Evolutionary conservation across 2,888 invertebrate genomes (phyloP).

Genomic region (Hanleya hanleyi): DNA sequence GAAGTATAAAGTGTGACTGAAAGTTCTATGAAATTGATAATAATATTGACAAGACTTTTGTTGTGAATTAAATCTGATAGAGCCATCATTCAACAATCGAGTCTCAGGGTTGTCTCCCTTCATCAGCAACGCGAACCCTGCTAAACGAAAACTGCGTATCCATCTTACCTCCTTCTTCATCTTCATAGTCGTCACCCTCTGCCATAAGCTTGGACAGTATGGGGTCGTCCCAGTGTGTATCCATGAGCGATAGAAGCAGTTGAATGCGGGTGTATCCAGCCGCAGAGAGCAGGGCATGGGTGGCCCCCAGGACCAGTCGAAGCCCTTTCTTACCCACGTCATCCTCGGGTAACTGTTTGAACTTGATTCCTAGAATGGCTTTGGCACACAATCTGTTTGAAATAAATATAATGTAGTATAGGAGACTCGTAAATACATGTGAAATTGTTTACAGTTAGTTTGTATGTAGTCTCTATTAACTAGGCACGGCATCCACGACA

Average conservation of each 20-base stretch:
- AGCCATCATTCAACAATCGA: too few species aligned
- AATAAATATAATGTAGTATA: too few species aligned
- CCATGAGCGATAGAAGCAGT: conserved; percentile 52
- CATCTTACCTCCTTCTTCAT: conserved; percentile 11
- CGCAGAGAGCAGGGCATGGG: conserved; percentile 49
- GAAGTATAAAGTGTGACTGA: too few species aligned
- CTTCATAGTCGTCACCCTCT: conserved; percentile 44
- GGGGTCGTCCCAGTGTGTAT: conserved; percentile 68
- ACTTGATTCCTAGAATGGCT: conserved; percentile 61
- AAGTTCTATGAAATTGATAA: too few species aligned
- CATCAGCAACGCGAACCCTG: too few species aligned
- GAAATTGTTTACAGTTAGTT: too few species aligned
- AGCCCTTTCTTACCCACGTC: conserved; percentile 53
- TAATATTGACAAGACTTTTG: too few species aligned
- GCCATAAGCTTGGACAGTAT: conserved; percentile 64
- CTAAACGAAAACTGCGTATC: background rate
- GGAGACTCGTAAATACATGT: too few species aligned
- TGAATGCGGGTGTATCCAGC: conserved; percentile 52
- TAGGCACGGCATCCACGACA: too few species aligned
- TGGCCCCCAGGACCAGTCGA: conserved; percentile 47
- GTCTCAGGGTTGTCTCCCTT: too few species aligned
- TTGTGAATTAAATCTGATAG: too few species aligned
- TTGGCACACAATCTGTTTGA: conserved; percentile 65
- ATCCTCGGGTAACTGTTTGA: conserved; percentile 59
- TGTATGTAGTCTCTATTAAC: too few species aligned